Percentiles rank a stretch among this genome's conserved stretches.
These are phyloP conservation scores for Triplophysa yarkandensis DNA, from an alignment of 2,797 vertebrate species.

Conservation along the genomic window DNA sequence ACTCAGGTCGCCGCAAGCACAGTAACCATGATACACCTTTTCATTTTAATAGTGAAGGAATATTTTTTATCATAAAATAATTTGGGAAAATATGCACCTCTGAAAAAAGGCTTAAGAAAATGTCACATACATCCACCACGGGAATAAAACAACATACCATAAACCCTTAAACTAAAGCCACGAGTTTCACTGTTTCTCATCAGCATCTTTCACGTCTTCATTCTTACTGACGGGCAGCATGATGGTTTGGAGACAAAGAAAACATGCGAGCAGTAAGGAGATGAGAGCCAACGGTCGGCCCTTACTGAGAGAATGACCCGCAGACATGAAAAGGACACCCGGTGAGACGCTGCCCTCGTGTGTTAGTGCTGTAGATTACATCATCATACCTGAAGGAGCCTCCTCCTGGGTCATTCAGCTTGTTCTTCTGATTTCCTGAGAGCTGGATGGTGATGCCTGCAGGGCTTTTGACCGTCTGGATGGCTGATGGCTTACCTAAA, in stretches of 20 bases:
- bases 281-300: constrained; percentile 64
- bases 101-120: too few relatives aligned
- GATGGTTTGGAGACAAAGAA: constrained; percentile 45
- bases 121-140: background rate
- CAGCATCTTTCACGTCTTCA: background rate
- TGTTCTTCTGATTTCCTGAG: constrained; percentile 88
- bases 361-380: constrained; percentile 64
- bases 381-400: constrained; percentile 81
- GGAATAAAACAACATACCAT: background rate
- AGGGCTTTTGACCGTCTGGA: constrained; percentile 80
- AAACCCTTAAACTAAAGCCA: background rate
- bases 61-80: too few relatives aligned
- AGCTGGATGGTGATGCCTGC: constrained; percentile 80
- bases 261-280: constrained; percentile 8
- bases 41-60: too few relatives aligned
- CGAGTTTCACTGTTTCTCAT: background rate
- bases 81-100: too few relatives aligned
- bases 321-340: constrained; percentile 67
- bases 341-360: constrained; percentile 90
- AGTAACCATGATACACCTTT: too few relatives aligned
- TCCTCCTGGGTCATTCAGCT: constrained; percentile 85
- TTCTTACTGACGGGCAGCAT: constrained; percentile 34
- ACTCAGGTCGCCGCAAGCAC: too few relatives aligned
- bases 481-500: constrained; percentile 78
- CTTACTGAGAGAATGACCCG: constrained; percentile 72